Evolutionary conservation across 2,888 invertebrate genomes (phyloP), one percentile per base, ranked within the genome.

Genomic region (Volucella inanis): DNA sequence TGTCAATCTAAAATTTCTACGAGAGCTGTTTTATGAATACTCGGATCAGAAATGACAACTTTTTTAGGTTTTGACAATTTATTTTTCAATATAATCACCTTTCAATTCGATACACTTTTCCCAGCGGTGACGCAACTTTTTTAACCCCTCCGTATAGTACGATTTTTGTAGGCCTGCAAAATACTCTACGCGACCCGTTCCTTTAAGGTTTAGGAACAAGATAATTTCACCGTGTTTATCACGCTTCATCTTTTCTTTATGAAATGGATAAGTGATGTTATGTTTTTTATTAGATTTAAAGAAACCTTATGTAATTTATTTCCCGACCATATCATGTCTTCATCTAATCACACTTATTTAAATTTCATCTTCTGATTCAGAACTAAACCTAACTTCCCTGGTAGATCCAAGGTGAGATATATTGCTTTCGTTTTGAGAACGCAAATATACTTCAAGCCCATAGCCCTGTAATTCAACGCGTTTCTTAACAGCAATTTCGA

Each of bases 171-270:
- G n/a, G n/a, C n/a, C n/a, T n/a, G n/a, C n/a, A n/a, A n/a, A n/a
- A n/a, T n/a, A n/a, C n/a, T n/a, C n/a, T n/a, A n/a, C n/a, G n/a
- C n/a, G n/a, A n/a, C n/a, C n/a, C n/a, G n/a, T n/a, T n/a, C n/a
- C n/a, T n/a, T n/a, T n/a, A n/a, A n/a, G n/a, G n/a, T n/a, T n/a
- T n/a, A n/a, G n/a, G n/a, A n/a, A n/a, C n/a, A n/a, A n/a, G n/a
- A 99, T 96, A 52, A 98, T 95, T 92, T 99, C 99, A 0, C 99
- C 99, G 90, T 99, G 99, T 91, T 99, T 99, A 89, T 99, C 99
- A 89, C 95, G 94, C 90, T 97, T 95, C 39, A 98, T 94, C 90
- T 98, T 95, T 82, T 98, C 98, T 91, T 99, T 99, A 57, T 96
- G 95, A 90, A 96, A 97, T 1, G 99, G 99, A 92, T 97, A 99